phyloP scores from a whole-genome alignment of 1,140 invertebrate species.

The Drosophila rufa region DNA sequence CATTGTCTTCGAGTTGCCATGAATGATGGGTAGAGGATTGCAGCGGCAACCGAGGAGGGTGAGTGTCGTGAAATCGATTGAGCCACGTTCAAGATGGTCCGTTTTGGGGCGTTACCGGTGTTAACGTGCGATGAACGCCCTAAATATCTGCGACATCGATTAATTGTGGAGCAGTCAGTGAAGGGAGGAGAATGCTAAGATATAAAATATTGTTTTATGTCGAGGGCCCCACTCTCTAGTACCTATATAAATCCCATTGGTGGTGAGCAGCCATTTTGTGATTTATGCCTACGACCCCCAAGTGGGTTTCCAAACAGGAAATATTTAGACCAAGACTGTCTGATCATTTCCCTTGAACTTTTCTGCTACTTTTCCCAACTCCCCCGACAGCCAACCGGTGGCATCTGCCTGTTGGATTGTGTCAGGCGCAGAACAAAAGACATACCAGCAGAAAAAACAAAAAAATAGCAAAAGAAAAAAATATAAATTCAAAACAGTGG shows the following conservation, averaged over 20 bases:
- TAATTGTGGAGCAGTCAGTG: conserved; percentile 51
- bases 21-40: conserved; percentile 59
- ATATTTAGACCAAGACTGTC: conserved; percentile 47
- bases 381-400: conserved; percentile 25
- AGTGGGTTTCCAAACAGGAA: conserved; percentile 30
- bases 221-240: too few species aligned
- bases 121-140: conserved; percentile 70
- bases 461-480: conserved; percentile 20
- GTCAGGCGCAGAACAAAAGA: conserved; percentile 52
- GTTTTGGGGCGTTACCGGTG: conserved; percentile 43
- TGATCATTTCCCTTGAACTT: conserved; percentile 43
- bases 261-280: neutral
- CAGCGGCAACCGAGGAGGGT: conserved; percentile 6
- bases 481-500: conserved; percentile 69
- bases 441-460: conserved; percentile 49
- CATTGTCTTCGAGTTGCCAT: conserved; percentile 61
- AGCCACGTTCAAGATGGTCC: conserved; percentile 36
- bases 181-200: neutral
- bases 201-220: neutral
- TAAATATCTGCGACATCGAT: conserved; percentile 41
- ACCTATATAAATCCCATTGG: too few species aligned
- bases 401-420: conserved; percentile 48
- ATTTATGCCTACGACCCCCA: conserved; percentile 30
- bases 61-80: conserved; percentile 66
- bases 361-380: conserved; percentile 36